Evolutionary conservation across 2,888 invertebrate species (phyloP).

Genomic region (Ischnura elegans): DNA sequence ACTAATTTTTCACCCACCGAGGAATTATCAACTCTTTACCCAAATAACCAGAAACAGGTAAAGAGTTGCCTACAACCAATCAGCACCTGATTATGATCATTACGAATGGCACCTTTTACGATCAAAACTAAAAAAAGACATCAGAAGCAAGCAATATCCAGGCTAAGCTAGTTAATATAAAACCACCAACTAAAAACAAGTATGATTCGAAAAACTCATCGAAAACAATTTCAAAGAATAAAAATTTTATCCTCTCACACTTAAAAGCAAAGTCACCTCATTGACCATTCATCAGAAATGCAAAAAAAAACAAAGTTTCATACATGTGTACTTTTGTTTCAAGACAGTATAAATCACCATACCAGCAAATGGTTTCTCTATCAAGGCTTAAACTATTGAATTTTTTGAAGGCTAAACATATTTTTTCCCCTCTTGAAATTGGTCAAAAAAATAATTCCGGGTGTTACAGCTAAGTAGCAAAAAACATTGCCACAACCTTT

Average conservation of each 20-base stretch:
- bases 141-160: slow-evolving; percentile 53
- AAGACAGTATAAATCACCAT: slow-evolving; percentile 39
- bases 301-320: slow-evolving; percentile 42
- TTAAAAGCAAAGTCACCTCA: slow-evolving; percentile 41
- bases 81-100: slow-evolving; percentile 48
- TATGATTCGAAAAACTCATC: slow-evolving; percentile 50
- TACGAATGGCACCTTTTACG: slow-evolving; percentile 49
- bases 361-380: slow-evolving; percentile 36
- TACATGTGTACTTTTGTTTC: slow-evolving; percentile 29
- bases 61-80: neutral
- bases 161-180: slow-evolving; percentile 59
- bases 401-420: slow-evolving; percentile 42
- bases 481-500: slow-evolving; percentile 40
- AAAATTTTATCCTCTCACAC: slow-evolving; percentile 21
- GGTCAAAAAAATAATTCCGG: slow-evolving; percentile 65
- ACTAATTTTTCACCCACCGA: slow-evolving; percentile 47
- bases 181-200: slow-evolving; percentile 62
- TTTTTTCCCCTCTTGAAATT: slow-evolving; percentile 6
- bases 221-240: slow-evolving; percentile 54
- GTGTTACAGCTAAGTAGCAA: slow-evolving; percentile 36
- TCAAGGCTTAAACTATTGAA: slow-evolving; percentile 47
- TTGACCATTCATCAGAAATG: slow-evolving; percentile 18
- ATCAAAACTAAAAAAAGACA: slow-evolving; percentile 9
- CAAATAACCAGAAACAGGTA: slow-evolving; percentile 50
- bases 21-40: too few species aligned